phyloP scores from a whole-genome alignment of 2,113 vertebrate genomes.

The Cisticola juncidis region DNA sequence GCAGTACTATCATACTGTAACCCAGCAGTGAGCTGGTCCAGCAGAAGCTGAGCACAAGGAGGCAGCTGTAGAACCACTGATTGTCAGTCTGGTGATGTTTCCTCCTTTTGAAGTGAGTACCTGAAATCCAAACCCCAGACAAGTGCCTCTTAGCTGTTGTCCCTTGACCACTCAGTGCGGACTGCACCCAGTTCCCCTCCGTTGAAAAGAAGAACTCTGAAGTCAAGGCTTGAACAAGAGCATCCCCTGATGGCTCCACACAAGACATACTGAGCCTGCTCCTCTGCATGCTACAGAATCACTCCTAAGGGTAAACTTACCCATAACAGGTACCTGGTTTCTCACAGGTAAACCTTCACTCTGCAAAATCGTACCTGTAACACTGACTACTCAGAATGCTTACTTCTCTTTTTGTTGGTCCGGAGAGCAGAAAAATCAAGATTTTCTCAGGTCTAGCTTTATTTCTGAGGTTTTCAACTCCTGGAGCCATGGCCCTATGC shows the following conservation, averaged over 20 bases:
- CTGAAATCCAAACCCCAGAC: not conserved
- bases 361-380: not conserved
- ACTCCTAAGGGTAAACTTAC: not conserved
- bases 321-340: not conserved
- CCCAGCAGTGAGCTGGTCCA: not conserved
- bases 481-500: not conserved
- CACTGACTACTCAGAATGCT: not conserved
- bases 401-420: not conserved
- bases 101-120: not conserved
- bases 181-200: not conserved
- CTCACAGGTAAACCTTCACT: not conserved
- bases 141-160: not conserved
- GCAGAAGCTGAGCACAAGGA: not conserved
- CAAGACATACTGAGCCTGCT: not conserved
- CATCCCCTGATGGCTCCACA: rapidly evolving
- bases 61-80: not conserved
- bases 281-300: not conserved
- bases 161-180: not conserved
- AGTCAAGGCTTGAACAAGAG: not conserved
- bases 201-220: not conserved
- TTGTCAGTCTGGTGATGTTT: rapidly evolving
- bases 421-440: not conserved
- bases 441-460: not conserved
- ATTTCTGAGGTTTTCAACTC: not conserved
- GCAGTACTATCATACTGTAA: not conserved